Evolutionary conservation across 1,140 invertebrate genomes (phyloP).

Genomic region (Zaprionus camerounensis): DNA sequence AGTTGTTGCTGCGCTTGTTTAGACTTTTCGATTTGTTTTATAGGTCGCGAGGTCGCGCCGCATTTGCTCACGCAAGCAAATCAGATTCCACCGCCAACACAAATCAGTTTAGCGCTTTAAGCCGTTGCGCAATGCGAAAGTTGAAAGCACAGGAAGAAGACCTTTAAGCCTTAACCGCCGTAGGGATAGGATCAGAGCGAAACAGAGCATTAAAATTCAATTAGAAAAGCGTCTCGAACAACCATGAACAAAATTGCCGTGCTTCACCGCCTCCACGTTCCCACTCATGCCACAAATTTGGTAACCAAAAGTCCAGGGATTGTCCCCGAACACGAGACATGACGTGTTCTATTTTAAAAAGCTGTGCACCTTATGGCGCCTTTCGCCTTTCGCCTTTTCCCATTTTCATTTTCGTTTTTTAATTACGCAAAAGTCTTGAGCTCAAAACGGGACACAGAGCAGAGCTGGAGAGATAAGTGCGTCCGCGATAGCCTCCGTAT

Average conservation of each 20-base stretch:
- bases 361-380: conserved; percentile 5
- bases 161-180: conserved; percentile 22
- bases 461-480: conserved; percentile 51
- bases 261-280: conserved; percentile 11
- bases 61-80: conserved; percentile 43
- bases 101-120: conserved; percentile 48
- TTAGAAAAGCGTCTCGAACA: conserved; percentile 54
- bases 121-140: conserved; percentile 25
- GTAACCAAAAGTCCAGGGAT: conserved; percentile 30
- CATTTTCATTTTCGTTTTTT: conserved; percentile 52
- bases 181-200: conserved; percentile 2
- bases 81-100: conserved; percentile 20
- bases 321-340: conserved; percentile 63
- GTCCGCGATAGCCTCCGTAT: conserved; percentile 25
- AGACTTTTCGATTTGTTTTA: conserved; percentile 63
- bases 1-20: conserved; percentile 38
- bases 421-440: conserved; percentile 72
- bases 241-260: conserved; percentile 28
- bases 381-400: conserved; percentile 24
- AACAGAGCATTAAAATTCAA: conserved; percentile 72
- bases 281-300: background rate
- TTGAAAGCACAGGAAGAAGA: conserved; percentile 13
- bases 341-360: conserved; percentile 46
- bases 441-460: conserved; percentile 2
- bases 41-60: conserved; percentile 12